These are phyloP conservation scores for Congeria kusceri DNA, from an alignment of 2,888 invertebrate genomes.

Conservation along the genomic window DNA sequence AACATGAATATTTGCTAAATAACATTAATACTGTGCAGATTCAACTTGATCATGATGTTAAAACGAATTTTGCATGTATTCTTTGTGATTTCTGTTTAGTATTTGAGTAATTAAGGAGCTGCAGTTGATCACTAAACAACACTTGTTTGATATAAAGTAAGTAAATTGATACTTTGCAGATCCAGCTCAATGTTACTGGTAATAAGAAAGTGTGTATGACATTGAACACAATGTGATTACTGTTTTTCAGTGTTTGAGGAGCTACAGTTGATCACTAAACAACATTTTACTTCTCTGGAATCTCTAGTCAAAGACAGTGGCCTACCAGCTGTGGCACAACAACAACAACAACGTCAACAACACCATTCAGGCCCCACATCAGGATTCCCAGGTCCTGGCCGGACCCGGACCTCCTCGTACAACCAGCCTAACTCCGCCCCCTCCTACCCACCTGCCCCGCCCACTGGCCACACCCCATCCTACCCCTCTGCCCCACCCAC, in stretches of 20 bases:
- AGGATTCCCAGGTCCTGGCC: background rate
- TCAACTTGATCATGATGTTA: too few relatives aligned
- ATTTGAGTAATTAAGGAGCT: conserved; percentile 80
- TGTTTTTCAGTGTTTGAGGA: conserved; percentile 78
- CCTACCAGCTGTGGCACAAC: conserved; percentile 70
- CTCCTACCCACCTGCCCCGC: background rate
- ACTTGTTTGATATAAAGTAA: conserved; percentile 68
- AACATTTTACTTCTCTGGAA: conserved; percentile 73
- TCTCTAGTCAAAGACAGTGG: conserved; percentile 64
- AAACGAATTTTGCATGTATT: too few relatives aligned
- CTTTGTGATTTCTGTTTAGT: conserved; percentile 10
- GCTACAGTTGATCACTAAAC: conserved; percentile 71
- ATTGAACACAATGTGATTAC: background rate
- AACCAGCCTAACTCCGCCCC: conserved; percentile 28
- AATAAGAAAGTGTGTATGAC: too few relatives aligned
- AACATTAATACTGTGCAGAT: too few relatives aligned
- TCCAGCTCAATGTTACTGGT: too few relatives aligned
- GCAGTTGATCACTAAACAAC: conserved; percentile 72
- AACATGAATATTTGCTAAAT: too few relatives aligned
- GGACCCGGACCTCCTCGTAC: conserved; percentile 54
- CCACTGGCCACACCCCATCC: background rate
- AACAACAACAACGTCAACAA: conserved; percentile 41
- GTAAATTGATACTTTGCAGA: too few relatives aligned
- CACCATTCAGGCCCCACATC: conserved; percentile 25
- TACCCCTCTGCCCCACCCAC: conserved; percentile 7